Evolutionary conservation across 2,797 vertebrate species (phyloP), one percentile per base, ranked within the genome.

Genomic region (Helostoma temminkii): DNA sequence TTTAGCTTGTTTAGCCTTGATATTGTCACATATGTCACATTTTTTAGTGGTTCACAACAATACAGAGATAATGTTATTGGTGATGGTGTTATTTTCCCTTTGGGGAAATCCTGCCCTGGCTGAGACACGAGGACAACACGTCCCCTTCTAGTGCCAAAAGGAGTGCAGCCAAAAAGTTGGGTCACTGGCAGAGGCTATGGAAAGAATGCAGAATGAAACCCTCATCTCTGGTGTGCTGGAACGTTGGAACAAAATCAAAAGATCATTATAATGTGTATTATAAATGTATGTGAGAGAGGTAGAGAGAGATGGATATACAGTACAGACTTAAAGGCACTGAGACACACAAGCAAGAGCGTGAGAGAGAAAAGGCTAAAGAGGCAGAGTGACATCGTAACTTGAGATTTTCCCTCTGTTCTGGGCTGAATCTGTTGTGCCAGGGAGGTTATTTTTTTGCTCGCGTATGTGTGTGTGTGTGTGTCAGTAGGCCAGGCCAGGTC

Each of bases 151-250:
- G 22, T 81, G 81, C 82, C 84, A 88, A 55, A 57, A 57, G 71
- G 76, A 89, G 57, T 45, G 5, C 32, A 30, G 85, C 72, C 77
- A 87, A 69, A 80, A 85, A 28, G 64, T 69, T 78, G 63, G 24
- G 69, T 28, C 71, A 81, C 79, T 83, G 83, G 83, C 86, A 83
- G 79, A 67, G 65, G 53, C 69, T 76, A 65, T 84, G 85, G 82
- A 87, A 87, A 84, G 74, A 87, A 72, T 61, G 75, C 72, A 57
- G 63, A 70, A 54, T 85, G 85, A 83, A 83, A 83, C 76, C 64
- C 60, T 84, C 36, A 62, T 62, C 56, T 66, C 61, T 30, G 55
- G 54, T 69, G 75, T 61, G 62, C 59, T 43, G 75, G 58, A 81
- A 77, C 59, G 45, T 2, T 80, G 71, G 68, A 78, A 41, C 50